These are phyloP conservation scores for Drosophila monieri DNA, from an alignment of 2,888 invertebrate genomes.

Conservation along the genomic window DNA sequence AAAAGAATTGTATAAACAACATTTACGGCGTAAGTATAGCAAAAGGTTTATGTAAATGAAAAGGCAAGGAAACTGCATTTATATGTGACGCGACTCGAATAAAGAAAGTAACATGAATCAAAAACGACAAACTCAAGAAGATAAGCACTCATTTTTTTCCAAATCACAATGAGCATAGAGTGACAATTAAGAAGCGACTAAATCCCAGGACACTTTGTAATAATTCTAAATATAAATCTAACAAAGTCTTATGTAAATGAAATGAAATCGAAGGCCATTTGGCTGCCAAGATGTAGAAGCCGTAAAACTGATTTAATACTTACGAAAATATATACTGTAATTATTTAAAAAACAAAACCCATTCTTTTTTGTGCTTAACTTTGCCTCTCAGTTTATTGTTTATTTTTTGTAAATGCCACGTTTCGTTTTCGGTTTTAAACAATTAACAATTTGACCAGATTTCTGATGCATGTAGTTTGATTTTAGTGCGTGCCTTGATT, in stretches of 20 bases:
- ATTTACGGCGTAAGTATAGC: conserved; percentile 72
- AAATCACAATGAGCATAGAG: conserved; percentile 43
- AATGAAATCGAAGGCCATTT: conserved; percentile 59
- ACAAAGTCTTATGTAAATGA: conserved; percentile 73
- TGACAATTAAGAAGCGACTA: conserved; percentile 24
- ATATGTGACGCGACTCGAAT: conserved; percentile 70
- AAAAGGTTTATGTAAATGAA: conserved; percentile 55
- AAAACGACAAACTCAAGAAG: conserved; percentile 35
- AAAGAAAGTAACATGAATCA: conserved; percentile 41
- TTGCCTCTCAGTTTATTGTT: conserved; percentile 63
- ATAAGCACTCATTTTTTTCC: conserved; percentile 56
- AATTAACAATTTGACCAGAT: conserved; percentile 59
- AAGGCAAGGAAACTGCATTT: conserved; percentile 67
- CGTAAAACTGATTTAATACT: conserved; percentile 69
- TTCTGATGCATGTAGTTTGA: conserved; percentile 16
- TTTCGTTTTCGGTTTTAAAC: conserved; percentile 62
- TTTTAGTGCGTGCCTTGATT: conserved; percentile 62
- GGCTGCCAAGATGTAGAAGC: conserved; percentile 42
- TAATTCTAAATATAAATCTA: conserved; percentile 52
- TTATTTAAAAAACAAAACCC: conserved; percentile 59
- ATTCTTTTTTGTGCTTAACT: conserved; percentile 32
- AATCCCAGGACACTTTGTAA: conserved; percentile 59
- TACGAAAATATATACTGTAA: conserved; percentile 73
- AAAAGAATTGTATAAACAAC: conserved; percentile 71
- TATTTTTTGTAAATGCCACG: conserved; percentile 74